phyloP scores from a whole-genome alignment of 2,113 vertebrate species.

The Cavia porcellus region DNA sequence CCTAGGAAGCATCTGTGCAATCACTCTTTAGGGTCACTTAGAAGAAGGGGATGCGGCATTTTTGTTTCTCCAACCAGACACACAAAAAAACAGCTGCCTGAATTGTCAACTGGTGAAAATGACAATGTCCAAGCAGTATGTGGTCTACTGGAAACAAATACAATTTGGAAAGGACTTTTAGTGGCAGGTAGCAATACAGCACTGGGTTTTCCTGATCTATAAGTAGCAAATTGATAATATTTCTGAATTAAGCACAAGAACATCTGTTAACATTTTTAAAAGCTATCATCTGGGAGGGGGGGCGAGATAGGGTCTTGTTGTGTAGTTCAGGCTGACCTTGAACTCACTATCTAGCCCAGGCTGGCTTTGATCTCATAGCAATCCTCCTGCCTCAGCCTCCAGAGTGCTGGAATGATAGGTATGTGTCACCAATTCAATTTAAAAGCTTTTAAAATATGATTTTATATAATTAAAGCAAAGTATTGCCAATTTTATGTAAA shows the following conservation, averaged over 20 bases:
- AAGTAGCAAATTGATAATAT: slow-evolving; percentile 77
- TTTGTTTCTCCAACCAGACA: slow-evolving; percentile 83
- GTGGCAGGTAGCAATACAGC: slow-evolving; percentile 70
- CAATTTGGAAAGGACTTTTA: slow-evolving; percentile 74
- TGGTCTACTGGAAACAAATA: slow-evolving; percentile 74
- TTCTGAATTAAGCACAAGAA: slow-evolving; percentile 81
- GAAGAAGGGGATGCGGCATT: slow-evolving; percentile 89
- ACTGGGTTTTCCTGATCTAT: slow-evolving; percentile 77
- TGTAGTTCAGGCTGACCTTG: not conserved
- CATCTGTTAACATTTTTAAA: not conserved
- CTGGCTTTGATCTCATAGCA: not conserved
- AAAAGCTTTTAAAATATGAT: slow-evolving; percentile 80
- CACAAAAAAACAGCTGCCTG: slow-evolving; percentile 79
- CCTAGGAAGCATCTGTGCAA: no score
- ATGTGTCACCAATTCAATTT: not conserved
- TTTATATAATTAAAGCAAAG: slow-evolving; percentile 83
- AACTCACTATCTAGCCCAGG: not conserved
- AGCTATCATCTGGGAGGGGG: not conserved
- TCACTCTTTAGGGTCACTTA: slow-evolving; percentile 67
- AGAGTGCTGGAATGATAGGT: not conserved
- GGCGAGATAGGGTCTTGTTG: not conserved
- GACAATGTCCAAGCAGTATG: slow-evolving; percentile 45
- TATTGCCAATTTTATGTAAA: slow-evolving; percentile 78
- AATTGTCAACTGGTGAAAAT: slow-evolving; percentile 81
- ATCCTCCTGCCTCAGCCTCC: not conserved